A percentile compares a stretch with the other conserved stretches of the same genome.
Conservation (phyloP, 2,888 invertebrate genomes). For the Phyllotreta cruciferae region DNA sequence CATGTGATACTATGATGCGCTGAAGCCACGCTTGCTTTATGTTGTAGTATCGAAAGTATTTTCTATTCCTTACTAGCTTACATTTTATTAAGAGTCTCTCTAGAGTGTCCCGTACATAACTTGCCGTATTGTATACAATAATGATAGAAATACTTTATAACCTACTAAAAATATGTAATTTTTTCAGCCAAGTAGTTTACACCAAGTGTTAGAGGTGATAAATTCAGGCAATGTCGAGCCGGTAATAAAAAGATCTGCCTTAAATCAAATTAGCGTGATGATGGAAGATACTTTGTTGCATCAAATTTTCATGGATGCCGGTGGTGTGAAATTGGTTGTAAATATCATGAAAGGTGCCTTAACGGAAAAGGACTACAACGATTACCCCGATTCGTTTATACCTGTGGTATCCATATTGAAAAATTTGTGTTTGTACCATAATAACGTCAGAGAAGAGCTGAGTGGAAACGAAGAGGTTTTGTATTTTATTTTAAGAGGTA, state of each 20-base stretch:
- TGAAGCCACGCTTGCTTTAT: too few relatives aligned
- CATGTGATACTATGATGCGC: too few relatives aligned
- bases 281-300: conserved; percentile 69
- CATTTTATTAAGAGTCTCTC: too few relatives aligned
- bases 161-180: conserved; percentile 8
- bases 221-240: conserved; percentile 64
- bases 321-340: conserved; percentile 64
- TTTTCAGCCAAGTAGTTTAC: conserved; percentile 61
- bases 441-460: conserved; percentile 66
- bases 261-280: conserved; percentile 73
- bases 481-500: conserved; percentile 62
- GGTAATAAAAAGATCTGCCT: conserved; percentile 70
- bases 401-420: conserved; percentile 62
- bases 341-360: conserved; percentile 61
- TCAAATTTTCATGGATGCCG: conserved; percentile 65
- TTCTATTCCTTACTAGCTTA: too few relatives aligned
- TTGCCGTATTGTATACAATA: too few relatives aligned
- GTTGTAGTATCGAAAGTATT: too few relatives aligned
- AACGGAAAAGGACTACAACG: conserved; percentile 60
- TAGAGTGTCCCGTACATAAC: too few relatives aligned
- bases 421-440: conserved; percentile 63
- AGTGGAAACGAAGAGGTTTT: conserved; percentile 60
- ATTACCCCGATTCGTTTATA: conserved; percentile 64
- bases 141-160: too few relatives aligned
- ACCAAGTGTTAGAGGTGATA: conserved; percentile 60